phyloP scores from a whole-genome alignment of 2,113 vertebrate species.

The Menidia beryllina region DNA sequence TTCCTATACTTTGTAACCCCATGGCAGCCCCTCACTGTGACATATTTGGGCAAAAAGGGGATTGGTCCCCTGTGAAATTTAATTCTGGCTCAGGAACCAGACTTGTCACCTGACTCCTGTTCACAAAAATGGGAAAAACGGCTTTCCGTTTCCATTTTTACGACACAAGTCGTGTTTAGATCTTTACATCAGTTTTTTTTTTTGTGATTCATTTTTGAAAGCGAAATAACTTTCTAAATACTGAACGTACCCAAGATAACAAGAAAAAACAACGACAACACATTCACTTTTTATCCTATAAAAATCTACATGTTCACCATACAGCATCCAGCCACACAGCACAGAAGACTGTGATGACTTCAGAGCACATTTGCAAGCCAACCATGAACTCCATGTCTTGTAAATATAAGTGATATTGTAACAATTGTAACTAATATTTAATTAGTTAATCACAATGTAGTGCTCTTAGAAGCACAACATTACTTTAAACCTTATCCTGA shows the following conservation, averaged over 20 bases:
- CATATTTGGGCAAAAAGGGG: constrained; percentile 17
- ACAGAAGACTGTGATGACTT: not conserved
- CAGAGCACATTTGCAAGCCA: not conserved
- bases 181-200: not conserved
- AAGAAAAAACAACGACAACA: not conserved
- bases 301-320: too few species aligned
- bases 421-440: too few species aligned
- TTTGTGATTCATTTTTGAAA: not conserved
- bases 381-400: constrained; percentile 1
- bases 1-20: constrained; percentile 36
- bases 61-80: constrained; percentile 49
- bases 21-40: constrained; percentile 38
- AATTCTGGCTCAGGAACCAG: constrained; percentile 19
- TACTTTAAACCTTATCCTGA: not conserved
- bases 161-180: constrained; percentile 10
- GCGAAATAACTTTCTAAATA: not conserved
- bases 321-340: too few species aligned
- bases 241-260: not conserved
- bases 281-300: not conserved
- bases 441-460: not conserved
- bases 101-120: constrained; percentile 22
- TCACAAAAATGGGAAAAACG: constrained; percentile 20
- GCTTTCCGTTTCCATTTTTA: constrained; percentile 54
- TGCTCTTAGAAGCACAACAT: not conserved
- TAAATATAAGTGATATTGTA: not conserved